A percentile compares a stretch with the other conserved stretches of the same genome.
Evolutionary conservation across 1,140 invertebrate species (phyloP).

Genomic region (Hyles vespertilio): DNA sequence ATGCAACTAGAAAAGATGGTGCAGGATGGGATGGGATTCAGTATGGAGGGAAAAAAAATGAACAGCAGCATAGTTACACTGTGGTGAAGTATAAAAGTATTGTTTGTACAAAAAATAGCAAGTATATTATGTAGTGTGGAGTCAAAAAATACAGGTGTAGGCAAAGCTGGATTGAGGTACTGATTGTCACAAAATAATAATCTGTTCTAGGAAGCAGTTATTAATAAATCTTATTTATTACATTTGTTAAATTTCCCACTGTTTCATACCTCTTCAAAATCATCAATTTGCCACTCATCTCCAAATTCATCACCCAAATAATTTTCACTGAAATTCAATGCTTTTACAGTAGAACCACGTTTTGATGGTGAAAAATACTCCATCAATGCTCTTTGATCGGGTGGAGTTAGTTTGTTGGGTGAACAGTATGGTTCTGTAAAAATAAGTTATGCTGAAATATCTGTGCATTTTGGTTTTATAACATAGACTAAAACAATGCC

Average conservation of each 20-base stretch:
- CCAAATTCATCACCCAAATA: constrained; percentile 39
- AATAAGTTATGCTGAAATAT: neutral
- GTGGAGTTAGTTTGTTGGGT: constrained; percentile 10
- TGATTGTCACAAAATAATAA: too few relatives aligned
- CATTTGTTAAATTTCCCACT: neutral
- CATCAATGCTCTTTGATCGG: constrained; percentile 9
- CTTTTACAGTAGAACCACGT: constrained; percentile 33
- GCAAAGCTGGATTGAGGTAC: too few relatives aligned
- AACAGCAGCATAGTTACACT: too few relatives aligned
- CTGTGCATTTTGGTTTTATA: neutral
- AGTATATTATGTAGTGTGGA: too few relatives aligned
- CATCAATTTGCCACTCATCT: constrained; percentile 46
- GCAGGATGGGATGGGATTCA: too few relatives aligned
- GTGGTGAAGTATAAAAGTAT: too few relatives aligned
- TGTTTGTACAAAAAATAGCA: too few relatives aligned
- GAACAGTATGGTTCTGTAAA: constrained; percentile 19
- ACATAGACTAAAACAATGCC: neutral
- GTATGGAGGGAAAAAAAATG: too few relatives aligned
- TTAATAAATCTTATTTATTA: neutral
- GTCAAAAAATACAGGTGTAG: too few relatives aligned
- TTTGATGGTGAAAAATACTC: constrained; percentile 33
- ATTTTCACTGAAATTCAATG: constrained; percentile 30
- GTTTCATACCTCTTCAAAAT: constrained; percentile 15
- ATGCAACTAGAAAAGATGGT: too few relatives aligned
- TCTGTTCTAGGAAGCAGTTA: too few relatives aligned